These are phyloP conservation scores for Pyrocoelia pectoralis DNA, from an alignment of 2,888 invertebrate genomes.

Conservation along the genomic window DNA sequence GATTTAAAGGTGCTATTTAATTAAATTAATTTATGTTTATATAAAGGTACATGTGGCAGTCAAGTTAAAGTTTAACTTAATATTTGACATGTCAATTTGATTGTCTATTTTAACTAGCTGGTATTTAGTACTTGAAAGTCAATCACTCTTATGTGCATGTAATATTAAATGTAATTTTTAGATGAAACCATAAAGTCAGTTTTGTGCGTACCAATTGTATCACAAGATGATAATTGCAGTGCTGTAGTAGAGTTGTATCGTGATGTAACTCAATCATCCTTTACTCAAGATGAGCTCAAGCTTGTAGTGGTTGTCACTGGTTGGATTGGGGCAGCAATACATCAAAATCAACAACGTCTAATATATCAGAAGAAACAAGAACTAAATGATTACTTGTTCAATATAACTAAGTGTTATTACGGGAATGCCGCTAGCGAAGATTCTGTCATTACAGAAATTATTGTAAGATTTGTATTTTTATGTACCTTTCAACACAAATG, in stretches of 20 bases:
- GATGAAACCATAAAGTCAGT: slow-evolving; percentile 66
- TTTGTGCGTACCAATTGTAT: slow-evolving; percentile 67
- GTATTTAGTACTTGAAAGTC: too few species aligned
- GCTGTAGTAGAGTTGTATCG: slow-evolving; percentile 68
- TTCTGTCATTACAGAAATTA: slow-evolving; percentile 68
- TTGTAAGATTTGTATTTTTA: slow-evolving; percentile 55
- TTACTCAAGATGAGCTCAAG: slow-evolving; percentile 53
- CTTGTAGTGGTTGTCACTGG: slow-evolving; percentile 55
- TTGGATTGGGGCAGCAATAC: slow-evolving; percentile 60
- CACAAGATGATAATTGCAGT: slow-evolving; percentile 66
- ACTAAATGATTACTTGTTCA: slow-evolving; percentile 56
- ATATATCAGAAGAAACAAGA: slow-evolving; percentile 57
- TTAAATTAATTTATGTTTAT: too few species aligned
- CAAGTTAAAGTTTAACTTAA: too few species aligned
- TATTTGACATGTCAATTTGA: too few species aligned
- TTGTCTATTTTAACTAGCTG: too few species aligned
- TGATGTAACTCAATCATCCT: slow-evolving; percentile 53
- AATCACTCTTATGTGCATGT: too few species aligned
- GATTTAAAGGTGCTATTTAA: too few species aligned
- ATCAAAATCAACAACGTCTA: slow-evolving; percentile 56
- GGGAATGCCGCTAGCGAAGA: slow-evolving; percentile 65
- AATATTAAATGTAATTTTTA: background rate
- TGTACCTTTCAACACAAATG: background rate
- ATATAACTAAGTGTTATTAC: slow-evolving; percentile 62
- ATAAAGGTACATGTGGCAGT: too few species aligned